A percentile compares a stretch with the other conserved stretches of the same genome.
phyloP scores from a whole-genome alignment of 2,888 invertebrate genomes.

The Calliscelio sp. region DNA sequence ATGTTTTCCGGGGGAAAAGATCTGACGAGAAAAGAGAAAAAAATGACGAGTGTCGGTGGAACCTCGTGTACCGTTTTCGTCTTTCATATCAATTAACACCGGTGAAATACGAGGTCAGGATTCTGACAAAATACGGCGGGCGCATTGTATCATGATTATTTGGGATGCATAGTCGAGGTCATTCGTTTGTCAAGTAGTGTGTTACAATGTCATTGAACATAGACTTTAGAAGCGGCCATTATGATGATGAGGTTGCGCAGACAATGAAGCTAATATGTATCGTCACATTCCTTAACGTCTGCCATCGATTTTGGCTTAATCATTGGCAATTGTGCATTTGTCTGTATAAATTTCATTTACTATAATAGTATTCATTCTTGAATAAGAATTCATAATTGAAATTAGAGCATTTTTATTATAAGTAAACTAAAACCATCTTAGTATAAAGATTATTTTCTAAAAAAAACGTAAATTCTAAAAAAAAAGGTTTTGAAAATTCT shows the following conservation, averaged over 20 bases:
- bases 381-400: no score
- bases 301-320: slow-evolving; percentile 51
- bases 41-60: slow-evolving; percentile 6
- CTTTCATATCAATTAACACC: slow-evolving; percentile 21
- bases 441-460: no score
- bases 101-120: slow-evolving; percentile 47
- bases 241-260: slow-evolving; percentile 45
- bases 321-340: slow-evolving; percentile 36
- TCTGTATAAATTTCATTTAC: not conserved
- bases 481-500: no score
- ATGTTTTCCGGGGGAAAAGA: not conserved
- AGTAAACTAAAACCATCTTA: no score
- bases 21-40: no score
- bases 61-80: slow-evolving; percentile 3
- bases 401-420: no score
- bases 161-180: slow-evolving; percentile 63
- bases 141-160: slow-evolving; percentile 62
- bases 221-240: slow-evolving; percentile 56
- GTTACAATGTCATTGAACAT: slow-evolving; percentile 54
- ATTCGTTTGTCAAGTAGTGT: slow-evolving; percentile 42
- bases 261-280: slow-evolving; percentile 57
- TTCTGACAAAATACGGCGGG: slow-evolving; percentile 34
- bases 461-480: no score
- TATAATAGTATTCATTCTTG: not conserved
- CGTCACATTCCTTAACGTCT: slow-evolving; percentile 35